These are phyloP conservation scores for Australoheros scitulus DNA, from an alignment of 2,113 vertebrate genomes.

Conservation along the genomic window DNA sequence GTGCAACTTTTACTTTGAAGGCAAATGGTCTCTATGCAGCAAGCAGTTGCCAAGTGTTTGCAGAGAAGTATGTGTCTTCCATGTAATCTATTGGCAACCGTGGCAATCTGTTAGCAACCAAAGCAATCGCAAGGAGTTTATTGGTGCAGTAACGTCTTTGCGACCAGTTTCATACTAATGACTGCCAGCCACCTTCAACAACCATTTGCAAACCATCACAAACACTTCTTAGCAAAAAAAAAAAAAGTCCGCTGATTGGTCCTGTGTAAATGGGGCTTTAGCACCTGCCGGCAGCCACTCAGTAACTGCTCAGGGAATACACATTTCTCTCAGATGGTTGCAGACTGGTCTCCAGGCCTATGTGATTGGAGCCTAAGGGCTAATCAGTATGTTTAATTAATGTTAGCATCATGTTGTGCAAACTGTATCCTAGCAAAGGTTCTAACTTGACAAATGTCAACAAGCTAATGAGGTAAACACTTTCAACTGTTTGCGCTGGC, in stretches of 20 bases:
- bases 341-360: neutral
- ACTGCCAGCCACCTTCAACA: too few species aligned
- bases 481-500: rapidly evolving
- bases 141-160: neutral
- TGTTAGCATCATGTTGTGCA: neutral
- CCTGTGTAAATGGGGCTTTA: neutral
- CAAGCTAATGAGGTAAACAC: neutral
- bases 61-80: too few species aligned
- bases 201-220: too few species aligned
- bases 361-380: neutral
- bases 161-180: too few species aligned
- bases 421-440: neutral
- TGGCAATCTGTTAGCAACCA: neutral
- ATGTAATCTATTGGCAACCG: too few species aligned
- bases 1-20: too few species aligned
- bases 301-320: neutral
- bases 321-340: neutral
- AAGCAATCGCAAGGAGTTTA: neutral
- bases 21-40: too few species aligned
- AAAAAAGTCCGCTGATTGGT: too few species aligned
- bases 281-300: rapidly evolving
- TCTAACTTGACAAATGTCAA: neutral
- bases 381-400: neutral
- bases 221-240: too few species aligned
- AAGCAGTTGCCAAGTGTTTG: too few species aligned